Base-by-base conservation (phyloP, 2,113 vertebrate species). In the Anseranas semipalmata region DNA sequence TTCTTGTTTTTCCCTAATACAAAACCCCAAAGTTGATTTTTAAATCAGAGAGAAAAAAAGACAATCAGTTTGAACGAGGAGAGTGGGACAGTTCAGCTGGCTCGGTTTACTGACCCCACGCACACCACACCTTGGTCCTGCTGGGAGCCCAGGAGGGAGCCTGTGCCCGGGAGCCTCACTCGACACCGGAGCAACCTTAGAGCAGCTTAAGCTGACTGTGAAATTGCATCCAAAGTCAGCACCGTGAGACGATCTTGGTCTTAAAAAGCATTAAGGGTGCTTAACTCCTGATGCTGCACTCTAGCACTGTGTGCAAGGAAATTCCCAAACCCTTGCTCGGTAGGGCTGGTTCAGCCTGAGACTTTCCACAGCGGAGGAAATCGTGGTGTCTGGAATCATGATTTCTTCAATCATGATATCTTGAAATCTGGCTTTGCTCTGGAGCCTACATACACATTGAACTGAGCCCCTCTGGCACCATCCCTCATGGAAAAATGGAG, bases 371-470 rank as follows among this genome's bases (percentile, higher is more conserved):
- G 0, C 17, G 20, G 67, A 50, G 32, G 43, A 9, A 35, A 56
- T 5, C 2, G 2, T 0, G 28, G 0, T 8, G 4, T 22, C 41
- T 24, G 20, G 58, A 55, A 58, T 55, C 52, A 16, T 9, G 27
- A 15, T 55, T 6, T 55, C 28, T 55, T 55, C 14, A 55, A 12
- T 30, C 16, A 2, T 0, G 28, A 0, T 7, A 5, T 22, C 46
- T 24, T 19, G 58, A 55, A 58, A 62, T 2, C n/a, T 24, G 28
- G 16, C 9, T 85, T 74, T 35, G 27, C 45, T 28, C 70, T 1
- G 0, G 18, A 89, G 12, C 7, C 33, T 25, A 37, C 0, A 0
- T 2, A 3, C 16, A 32, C 30, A 39, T 13, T 3, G 2, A 68
- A 16, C 56, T 15, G 56, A 67, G 39, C 3, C 15, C 35, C 32